Evolutionary conservation across 2,888 invertebrate species (phyloP).

Genomic region (Ormyrus thymus): DNA sequence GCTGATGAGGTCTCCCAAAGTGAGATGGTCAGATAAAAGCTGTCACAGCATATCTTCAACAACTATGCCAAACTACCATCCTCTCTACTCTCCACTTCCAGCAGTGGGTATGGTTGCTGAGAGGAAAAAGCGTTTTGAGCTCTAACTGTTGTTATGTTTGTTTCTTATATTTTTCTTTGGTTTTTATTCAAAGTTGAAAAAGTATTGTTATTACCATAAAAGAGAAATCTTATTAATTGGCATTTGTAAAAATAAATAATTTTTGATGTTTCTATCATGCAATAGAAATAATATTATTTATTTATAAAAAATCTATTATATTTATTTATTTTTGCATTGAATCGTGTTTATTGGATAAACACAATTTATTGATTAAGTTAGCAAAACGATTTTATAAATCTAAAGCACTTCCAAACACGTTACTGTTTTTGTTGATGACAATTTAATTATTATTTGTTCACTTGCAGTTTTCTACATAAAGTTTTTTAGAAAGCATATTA

Average conservation of each 20-base stretch:
- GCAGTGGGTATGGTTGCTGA: constrained; percentile 85
- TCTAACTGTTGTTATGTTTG: constrained; percentile 62
- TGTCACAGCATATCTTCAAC: constrained; percentile 60
- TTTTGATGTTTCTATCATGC: not conserved
- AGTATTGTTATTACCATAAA: not conserved
- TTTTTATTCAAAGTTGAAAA: not conserved
- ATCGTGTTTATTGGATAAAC: constrained; percentile 62
- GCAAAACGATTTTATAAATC: not conserved
- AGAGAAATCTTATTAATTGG: not conserved
- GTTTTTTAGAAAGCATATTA: constrained; percentile 13
- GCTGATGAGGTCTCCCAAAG: constrained; percentile 78
- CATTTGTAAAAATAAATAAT: not conserved
- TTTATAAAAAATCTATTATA: not conserved
- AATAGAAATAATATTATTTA: constrained; percentile 7
- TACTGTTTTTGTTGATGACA: not conserved
- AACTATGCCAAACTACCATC: constrained; percentile 68
- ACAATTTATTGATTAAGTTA: constrained; percentile 62
- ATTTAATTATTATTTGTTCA: not conserved
- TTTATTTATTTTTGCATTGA: constrained; percentile 59
- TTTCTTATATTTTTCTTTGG: not conserved
- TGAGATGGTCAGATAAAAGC: constrained; percentile 67
- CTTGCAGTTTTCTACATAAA: not conserved
- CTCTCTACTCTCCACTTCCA: constrained; percentile 74
- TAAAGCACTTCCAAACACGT: not conserved
- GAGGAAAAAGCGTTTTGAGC: constrained; percentile 83